Percentiles rank a stretch among this genome's conserved stretches.
Conservation (phyloP, 1,140 invertebrate genomes). For the Trachymyrmex septentrionalis region DNA sequence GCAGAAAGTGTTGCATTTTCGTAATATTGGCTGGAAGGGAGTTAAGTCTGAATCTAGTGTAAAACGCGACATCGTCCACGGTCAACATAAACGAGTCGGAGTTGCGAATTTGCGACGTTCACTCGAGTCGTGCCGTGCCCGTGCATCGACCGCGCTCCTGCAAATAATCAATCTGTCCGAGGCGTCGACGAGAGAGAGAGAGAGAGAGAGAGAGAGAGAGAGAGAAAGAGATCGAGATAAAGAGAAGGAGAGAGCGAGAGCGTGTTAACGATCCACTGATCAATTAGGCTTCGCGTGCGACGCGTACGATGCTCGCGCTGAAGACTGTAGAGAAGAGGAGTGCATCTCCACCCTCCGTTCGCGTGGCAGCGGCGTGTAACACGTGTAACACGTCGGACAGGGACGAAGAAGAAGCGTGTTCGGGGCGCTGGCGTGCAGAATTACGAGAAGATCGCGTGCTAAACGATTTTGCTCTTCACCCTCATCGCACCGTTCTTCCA, state of each 20-base stretch:
- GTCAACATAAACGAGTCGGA: not conserved
- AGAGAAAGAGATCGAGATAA: constrained; percentile 1
- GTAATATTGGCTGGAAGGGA: not conserved
- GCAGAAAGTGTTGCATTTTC: not conserved
- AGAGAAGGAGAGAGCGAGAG: constrained; percentile 42
- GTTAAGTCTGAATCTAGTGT: not conserved
- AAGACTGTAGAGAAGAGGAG: constrained; percentile 52
- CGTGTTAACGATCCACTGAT: constrained; percentile 78
- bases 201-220: constrained; percentile 13
- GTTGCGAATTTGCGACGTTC: constrained; percentile 30
- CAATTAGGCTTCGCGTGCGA: constrained; percentile 77
- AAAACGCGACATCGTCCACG: constrained; percentile 15
- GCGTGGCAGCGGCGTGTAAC: constrained; percentile 69
- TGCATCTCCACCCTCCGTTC: constrained; percentile 50
- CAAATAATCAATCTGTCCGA: constrained; percentile 73
- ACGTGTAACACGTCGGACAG: constrained; percentile 72
- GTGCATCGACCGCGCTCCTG: constrained; percentile 43
- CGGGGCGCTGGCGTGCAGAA: constrained; percentile 77
- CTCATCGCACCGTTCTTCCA: constrained; percentile 43
- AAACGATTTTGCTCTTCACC: constrained; percentile 79
- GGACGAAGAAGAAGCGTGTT: constrained; percentile 74
- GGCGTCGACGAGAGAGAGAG: not conserved
- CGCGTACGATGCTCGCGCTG: constrained; percentile 57
- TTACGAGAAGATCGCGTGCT: constrained; percentile 85
- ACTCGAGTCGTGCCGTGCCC: constrained; percentile 24